Evolutionary conservation across 1,140 invertebrate species (phyloP), one percentile per base, ranked within the genome.

Genomic region (Caenorhabditis remanei): DNA sequence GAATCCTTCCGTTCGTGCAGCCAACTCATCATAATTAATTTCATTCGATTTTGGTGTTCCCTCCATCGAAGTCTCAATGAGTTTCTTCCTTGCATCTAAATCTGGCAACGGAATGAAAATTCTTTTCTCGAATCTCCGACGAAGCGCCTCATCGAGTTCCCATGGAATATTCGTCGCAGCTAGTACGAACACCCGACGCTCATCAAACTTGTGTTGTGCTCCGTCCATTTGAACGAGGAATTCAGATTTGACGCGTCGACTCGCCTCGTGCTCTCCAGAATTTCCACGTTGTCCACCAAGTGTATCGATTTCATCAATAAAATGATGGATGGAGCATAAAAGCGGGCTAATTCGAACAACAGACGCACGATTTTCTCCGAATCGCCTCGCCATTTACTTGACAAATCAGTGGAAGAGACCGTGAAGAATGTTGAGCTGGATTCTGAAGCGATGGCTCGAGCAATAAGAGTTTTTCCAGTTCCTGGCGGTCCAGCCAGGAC

Each of bases 301-400:
- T 7, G 98, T 98, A 94, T 99, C 98, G 87, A 99, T 99, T 95
- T 99, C 98, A 94, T 99, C 98, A 87, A 99, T 98, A 93, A 99
- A 90, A 99, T 99, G 61, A 98, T 99, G 91, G 96, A 97, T 19
- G 98, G 98, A 83, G 98, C 97, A 94, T 99, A 98, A 94, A 98
- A 99, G 90, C 98, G 94, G 93, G 96, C 96, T 97, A 99, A 99
- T 95, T 99, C 97, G 94, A 99, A 99, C 2, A 99, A 94, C 53
- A 99, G 94, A 75, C 97, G 94, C 88, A 99, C 97, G 89, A 99
- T 95, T 94, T 99, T 99, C 94, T 99, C 98, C 0, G 97, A 98
- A 94, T 99, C 98, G 19, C 98, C 98, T 84, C 98, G 95, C 93
- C 98, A 99, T 94, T 99, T 99, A 43, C 97, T 98, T 4, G 97